These are phyloP conservation scores for Hycleus phaleratus DNA, from an alignment of 1,140 invertebrate genomes.

Conservation along the genomic window DNA sequence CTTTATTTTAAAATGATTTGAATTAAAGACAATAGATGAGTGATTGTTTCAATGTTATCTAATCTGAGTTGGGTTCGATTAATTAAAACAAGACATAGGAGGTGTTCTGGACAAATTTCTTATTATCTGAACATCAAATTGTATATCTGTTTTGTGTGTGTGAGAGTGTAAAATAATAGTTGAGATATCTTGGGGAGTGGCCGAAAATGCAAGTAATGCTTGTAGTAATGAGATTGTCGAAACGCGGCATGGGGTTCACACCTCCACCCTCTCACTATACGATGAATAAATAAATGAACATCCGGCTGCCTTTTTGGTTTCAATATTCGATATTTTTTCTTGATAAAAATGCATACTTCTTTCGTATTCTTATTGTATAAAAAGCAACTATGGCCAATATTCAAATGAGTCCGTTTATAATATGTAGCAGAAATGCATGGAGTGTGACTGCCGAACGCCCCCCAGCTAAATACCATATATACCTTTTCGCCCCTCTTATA, in stretches of 20 bases:
- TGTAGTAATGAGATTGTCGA: slow-evolving; percentile 33
- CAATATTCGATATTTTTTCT: neutral
- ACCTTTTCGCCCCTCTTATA: slow-evolving; percentile 21
- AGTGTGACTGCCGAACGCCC: slow-evolving; percentile 36
- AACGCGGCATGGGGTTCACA: slow-evolving; percentile 30
- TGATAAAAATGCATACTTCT: too few species aligned
- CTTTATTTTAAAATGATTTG: too few species aligned
- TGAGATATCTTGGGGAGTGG: slow-evolving; percentile 12
- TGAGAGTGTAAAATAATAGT: slow-evolving; percentile 24
- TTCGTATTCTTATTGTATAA: neutral
- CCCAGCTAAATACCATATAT: slow-evolving; percentile 22
- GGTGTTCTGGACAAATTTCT: slow-evolving; percentile 17
- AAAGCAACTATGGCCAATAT: slow-evolving; percentile 22
- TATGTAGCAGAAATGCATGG: slow-evolving; percentile 29
- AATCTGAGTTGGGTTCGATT: neutral
- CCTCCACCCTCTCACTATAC: slow-evolving; percentile 30
- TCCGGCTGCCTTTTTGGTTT: neutral
- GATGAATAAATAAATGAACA: slow-evolving; percentile 11
- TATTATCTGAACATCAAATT: slow-evolving; percentile 21
- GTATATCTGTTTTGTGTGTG: too few species aligned
- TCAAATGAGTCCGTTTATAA: slow-evolving; percentile 38
- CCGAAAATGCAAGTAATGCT: slow-evolving; percentile 31
- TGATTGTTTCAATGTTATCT: neutral
- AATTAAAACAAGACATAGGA: slow-evolving; percentile 8
- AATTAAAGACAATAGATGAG: too few species aligned